Conservation (phyloP, 2,113 vertebrate genomes). For the Cephalopterus ornatus region DNA sequence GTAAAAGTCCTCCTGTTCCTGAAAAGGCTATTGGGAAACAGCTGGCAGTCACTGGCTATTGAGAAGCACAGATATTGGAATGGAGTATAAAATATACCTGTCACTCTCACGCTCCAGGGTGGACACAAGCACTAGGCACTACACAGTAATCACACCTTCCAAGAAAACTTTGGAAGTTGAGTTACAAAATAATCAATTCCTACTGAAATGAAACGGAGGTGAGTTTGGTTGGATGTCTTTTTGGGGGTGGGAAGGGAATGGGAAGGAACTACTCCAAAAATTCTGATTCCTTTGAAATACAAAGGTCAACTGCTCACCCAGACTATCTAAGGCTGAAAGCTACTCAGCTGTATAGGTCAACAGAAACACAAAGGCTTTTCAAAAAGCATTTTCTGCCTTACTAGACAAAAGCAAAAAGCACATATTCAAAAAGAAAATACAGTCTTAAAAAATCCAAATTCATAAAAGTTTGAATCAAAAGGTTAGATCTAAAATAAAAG, state of each 20-base stretch:
- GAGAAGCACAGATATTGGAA: background rate
- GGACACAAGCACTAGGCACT: background rate
- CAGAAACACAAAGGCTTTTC: background rate
- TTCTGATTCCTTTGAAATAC: background rate
- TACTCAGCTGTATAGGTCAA: background rate
- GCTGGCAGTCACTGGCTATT: background rate
- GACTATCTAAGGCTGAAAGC: background rate
- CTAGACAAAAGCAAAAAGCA: background rate
- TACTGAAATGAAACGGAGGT: background rate
- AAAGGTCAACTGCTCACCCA: background rate
- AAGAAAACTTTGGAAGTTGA: background rate
- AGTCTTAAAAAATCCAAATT: background rate
- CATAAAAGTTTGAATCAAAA: background rate
- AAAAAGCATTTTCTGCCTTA: background rate
- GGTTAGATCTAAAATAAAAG: background rate
- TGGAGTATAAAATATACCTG: background rate
- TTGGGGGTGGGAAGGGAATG: background rate
- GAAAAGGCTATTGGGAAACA: background rate
- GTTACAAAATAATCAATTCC: background rate
- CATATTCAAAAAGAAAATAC: background rate
- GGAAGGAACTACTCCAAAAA: background rate
- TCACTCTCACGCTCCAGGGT: background rate
- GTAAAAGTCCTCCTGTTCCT: constrained; percentile 42
- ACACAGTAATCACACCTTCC: background rate
- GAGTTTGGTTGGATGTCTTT: background rate